Percentiles rank a stretch among this genome's conserved stretches.
Evolutionary conservation across 2,888 invertebrate species (phyloP).

Genomic region (Ochlodes sylvanus): DNA sequence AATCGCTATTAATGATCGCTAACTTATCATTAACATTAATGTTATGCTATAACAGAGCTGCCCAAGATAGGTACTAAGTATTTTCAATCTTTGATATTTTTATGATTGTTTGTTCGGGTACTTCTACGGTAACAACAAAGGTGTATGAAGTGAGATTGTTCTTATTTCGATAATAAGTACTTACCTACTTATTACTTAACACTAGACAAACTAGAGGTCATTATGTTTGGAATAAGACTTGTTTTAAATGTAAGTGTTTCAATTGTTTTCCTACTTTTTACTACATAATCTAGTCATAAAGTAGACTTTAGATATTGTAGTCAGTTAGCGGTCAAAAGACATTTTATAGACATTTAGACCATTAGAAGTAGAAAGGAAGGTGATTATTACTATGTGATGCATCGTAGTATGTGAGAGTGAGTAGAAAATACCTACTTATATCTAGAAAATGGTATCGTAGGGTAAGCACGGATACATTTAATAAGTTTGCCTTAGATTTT

Average conservation of each 20-base stretch:
- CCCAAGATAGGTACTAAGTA: not conserved
- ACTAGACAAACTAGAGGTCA: conserved; percentile 12
- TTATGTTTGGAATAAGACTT: conserved; percentile 2
- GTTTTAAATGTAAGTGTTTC: conserved; percentile 31
- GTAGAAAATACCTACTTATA: conserved; percentile 52
- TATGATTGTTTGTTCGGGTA: not conserved
- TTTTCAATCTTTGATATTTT: not conserved
- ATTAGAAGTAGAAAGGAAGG: conserved; percentile 66
- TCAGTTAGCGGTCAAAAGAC: conserved; percentile 38
- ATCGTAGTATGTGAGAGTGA: conserved; percentile 60
- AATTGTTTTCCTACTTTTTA: conserved; percentile 2
- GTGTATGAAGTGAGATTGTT: not conserved
- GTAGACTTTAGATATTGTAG: conserved; percentile 40
- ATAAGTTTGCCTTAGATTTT: conserved; percentile 40
- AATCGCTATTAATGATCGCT: conserved; percentile 20
- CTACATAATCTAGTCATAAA: conserved; percentile 32
- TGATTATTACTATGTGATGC: conserved; percentile 72
- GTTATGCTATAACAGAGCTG: not conserved
- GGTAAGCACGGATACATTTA: conserved; percentile 18
- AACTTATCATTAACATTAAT: conserved; percentile 23
- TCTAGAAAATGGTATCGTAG: conserved; percentile 32
- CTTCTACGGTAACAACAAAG: not conserved
- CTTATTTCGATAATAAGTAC: not conserved
- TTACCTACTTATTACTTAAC: not conserved
- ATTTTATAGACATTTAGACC: conserved; percentile 47